Percentiles rank a stretch among this genome's conserved stretches.
phyloP scores from a whole-genome alignment of 2,888 invertebrate genomes.

The Nematopogon swammerdamellus region DNA sequence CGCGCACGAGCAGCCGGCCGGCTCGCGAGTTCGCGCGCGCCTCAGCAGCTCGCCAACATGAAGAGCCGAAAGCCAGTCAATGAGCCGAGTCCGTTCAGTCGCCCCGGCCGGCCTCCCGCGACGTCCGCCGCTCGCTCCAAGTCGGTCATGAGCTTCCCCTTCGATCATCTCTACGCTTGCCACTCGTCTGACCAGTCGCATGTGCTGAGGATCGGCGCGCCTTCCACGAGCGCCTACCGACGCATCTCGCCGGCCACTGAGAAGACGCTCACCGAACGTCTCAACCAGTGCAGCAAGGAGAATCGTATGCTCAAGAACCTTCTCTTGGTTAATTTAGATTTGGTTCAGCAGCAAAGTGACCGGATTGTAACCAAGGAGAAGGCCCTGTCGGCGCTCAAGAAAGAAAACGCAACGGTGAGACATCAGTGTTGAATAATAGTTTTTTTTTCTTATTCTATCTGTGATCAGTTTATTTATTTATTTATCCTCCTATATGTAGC shows the following conservation, averaged over 20 bases:
- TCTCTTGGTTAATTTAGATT: constrained; percentile 76
- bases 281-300: constrained; percentile 45
- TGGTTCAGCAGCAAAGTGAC: constrained; percentile 89
- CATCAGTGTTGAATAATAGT: no score
- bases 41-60: no score
- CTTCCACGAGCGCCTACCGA: no score
- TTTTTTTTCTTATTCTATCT: no score
- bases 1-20: no score
- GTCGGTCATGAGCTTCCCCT: constrained; percentile 59
- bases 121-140: constrained; percentile 31
- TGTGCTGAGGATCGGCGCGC: neutral
- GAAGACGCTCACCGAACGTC: constrained; percentile 22
- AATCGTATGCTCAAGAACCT: constrained; percentile 74
- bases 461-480: no score
- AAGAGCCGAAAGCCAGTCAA: constrained; percentile 48
- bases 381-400: constrained; percentile 64
- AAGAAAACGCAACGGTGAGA: constrained; percentile 77
- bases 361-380: constrained; percentile 78
- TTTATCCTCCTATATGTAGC: no score
- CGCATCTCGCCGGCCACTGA: neutral
- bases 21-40: no score
- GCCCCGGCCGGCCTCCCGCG: constrained; percentile 36
- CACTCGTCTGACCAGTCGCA: constrained; percentile 43
- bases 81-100: constrained; percentile 50
- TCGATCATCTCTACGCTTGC: constrained; percentile 73